Conservation (phyloP, 1,140 invertebrate genomes). For the Platorchestia sp. region DNA sequence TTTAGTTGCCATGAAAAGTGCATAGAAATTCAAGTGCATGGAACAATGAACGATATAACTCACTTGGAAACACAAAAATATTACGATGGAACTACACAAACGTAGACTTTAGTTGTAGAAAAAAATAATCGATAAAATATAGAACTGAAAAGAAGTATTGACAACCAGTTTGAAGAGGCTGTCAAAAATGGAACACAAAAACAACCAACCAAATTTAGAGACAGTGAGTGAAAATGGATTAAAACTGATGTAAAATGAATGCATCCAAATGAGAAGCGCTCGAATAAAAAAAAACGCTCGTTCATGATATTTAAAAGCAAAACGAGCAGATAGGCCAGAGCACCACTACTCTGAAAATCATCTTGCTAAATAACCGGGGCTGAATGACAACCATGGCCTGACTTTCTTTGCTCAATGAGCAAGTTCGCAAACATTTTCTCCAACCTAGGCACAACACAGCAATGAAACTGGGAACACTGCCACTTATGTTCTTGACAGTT, state of each 20-base stretch:
- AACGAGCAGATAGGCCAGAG: background rate
- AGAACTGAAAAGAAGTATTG: background rate
- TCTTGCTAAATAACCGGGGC: too few relatives aligned
- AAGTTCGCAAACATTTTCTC: background rate
- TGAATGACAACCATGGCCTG: too few relatives aligned
- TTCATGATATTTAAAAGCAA: too few relatives aligned
- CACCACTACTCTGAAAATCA: background rate
- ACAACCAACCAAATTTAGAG: background rate
- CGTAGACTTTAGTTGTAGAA: background rate
- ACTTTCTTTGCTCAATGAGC: background rate
- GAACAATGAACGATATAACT: background rate
- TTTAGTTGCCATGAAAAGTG: background rate
- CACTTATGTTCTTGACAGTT: background rate
- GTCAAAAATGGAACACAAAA: background rate
- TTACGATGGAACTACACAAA: background rate
- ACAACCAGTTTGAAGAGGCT: background rate
- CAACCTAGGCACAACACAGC: background rate
- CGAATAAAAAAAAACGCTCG: too few relatives aligned
- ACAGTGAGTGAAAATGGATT: background rate
- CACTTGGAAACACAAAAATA: background rate
- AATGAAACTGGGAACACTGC: background rate
- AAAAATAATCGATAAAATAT: background rate
- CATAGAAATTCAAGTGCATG: background rate
- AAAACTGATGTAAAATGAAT: background rate
- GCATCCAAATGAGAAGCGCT: too few relatives aligned